Conservation (phyloP, 2,888 invertebrate genomes). For the Rutpela maculata region DNA sequence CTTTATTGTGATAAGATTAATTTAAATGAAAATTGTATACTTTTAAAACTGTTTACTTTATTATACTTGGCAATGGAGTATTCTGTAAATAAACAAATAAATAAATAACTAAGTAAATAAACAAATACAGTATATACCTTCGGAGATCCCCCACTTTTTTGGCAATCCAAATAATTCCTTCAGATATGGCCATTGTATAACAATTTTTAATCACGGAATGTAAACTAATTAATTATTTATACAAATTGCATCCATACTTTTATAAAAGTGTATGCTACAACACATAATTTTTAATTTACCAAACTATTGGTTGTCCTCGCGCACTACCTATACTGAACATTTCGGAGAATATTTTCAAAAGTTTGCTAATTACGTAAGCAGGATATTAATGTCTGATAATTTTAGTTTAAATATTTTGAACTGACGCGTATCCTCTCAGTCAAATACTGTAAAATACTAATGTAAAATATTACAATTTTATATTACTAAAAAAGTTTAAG, state of each 20-base stretch:
- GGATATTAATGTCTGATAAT: constrained; percentile 36
- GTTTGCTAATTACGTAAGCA: constrained; percentile 27
- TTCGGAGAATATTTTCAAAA: constrained; percentile 24
- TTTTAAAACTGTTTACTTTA: too few relatives aligned
- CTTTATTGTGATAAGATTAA: too few relatives aligned
- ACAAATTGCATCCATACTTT: not conserved
- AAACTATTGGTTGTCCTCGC: not conserved
- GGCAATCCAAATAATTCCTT: constrained; percentile 42
- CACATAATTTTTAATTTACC: not conserved
- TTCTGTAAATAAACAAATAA: too few relatives aligned
- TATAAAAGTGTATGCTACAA: not conserved
- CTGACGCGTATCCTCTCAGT: constrained; percentile 9
- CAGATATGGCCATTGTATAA: constrained; percentile 41
- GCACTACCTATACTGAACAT: not conserved
- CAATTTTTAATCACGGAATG: not conserved
- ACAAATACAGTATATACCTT: constrained; percentile 27
- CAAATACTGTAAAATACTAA: too few relatives aligned
- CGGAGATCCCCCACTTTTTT: constrained; percentile 35
- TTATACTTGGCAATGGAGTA: too few relatives aligned
- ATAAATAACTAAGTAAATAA: too few relatives aligned
- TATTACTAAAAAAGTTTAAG: too few relatives aligned
- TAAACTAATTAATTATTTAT: not conserved
- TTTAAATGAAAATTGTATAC: too few relatives aligned
- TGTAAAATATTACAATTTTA: too few relatives aligned
- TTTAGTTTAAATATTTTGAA: constrained; percentile 11